A percentile compares a stretch with the other conserved stretches of the same genome.
phyloP scores from a whole-genome alignment of 1,140 invertebrate genomes.

The Globodera rostochiensis region DNA sequence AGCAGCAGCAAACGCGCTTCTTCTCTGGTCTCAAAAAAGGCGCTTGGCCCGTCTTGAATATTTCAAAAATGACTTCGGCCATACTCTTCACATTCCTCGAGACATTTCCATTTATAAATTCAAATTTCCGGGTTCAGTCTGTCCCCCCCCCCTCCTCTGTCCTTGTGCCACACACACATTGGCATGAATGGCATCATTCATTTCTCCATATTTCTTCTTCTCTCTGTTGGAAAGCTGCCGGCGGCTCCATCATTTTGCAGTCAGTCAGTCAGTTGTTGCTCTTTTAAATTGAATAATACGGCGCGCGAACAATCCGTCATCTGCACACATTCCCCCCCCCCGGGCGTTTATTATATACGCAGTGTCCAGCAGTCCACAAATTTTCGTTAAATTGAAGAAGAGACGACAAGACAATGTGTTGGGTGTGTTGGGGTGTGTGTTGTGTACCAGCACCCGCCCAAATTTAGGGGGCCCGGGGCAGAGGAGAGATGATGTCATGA shows the following conservation, averaged over 20 bases:
- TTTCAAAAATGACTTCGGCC: no score
- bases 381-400: background rate
- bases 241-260: no score
- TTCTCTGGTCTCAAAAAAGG: no score
- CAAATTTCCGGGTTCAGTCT: background rate
- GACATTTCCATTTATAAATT: no score
- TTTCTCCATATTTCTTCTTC: background rate
- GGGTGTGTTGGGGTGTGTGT: background rate
- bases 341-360: no score
- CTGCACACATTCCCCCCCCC: background rate
- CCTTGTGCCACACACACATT: no score
- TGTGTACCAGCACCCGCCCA: no score
- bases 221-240: background rate
- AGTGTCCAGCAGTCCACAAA: background rate
- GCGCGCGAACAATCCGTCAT: background rate
- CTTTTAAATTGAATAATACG: background rate
- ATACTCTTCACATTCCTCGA: background rate
- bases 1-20: no score
- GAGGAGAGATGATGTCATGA: no score
- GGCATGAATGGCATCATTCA: background rate
- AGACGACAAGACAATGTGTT: background rate
- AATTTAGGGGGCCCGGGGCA: no score
- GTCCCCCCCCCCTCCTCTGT: no score
- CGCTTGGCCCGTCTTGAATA: no score
- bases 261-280: background rate